Conservation (phyloP, 2,888 invertebrate genomes). For the Mellilla xanthometata region DNA sequence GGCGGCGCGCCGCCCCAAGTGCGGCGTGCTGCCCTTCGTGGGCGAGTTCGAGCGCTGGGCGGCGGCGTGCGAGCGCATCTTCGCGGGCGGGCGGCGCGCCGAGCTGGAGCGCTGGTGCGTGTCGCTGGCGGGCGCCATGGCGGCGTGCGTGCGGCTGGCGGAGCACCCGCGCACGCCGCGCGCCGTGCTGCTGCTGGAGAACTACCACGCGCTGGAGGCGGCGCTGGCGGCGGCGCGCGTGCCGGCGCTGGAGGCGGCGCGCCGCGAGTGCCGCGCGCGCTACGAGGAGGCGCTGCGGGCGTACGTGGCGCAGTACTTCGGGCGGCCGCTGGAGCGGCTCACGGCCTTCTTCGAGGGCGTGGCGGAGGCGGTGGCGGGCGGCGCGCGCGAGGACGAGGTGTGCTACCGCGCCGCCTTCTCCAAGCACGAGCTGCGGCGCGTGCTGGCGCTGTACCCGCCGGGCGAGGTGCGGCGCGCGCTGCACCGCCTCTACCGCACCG, state of each 20-base stretch:
- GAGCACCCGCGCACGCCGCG: conserved; percentile 96
- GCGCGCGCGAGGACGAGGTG: conserved; percentile 98
- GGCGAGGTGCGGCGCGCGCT: conserved; percentile 89
- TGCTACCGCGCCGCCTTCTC: conserved; percentile 98
- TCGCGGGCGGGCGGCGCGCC: conserved; percentile 92
- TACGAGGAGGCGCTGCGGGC: conserved; percentile 94
- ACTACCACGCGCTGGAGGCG: conserved; percentile 96
- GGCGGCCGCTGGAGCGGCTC: conserved; percentile 83
- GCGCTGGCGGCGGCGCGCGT: conserved; percentile 95
- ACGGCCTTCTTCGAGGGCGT: conserved; percentile 98
- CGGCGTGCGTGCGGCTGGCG: conserved; percentile 89
- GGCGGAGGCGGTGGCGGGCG: conserved; percentile 94
- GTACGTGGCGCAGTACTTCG: conserved; percentile 97
- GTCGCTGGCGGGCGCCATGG: conserved; percentile 90
- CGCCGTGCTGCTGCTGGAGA: conserved; percentile 78
- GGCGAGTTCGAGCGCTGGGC: conserved; percentile 95
- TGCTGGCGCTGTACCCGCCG: conserved; percentile 95
- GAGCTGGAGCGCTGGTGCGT: conserved; percentile 49
- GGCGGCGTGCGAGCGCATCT: conserved; percentile 93
- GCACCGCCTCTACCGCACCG: conserved; percentile 96
- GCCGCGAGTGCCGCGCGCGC: conserved; percentile 94
- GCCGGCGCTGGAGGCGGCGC: conserved; percentile 91
- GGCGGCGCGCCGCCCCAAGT: conserved; percentile 83
- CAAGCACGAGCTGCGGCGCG: conserved; percentile 97
- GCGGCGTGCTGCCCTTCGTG: conserved; percentile 95